Evolutionary conservation across 92 coral and sea anemone genomes (phyloP).

Genomic region (Palythoa caribaeorum): DNA sequence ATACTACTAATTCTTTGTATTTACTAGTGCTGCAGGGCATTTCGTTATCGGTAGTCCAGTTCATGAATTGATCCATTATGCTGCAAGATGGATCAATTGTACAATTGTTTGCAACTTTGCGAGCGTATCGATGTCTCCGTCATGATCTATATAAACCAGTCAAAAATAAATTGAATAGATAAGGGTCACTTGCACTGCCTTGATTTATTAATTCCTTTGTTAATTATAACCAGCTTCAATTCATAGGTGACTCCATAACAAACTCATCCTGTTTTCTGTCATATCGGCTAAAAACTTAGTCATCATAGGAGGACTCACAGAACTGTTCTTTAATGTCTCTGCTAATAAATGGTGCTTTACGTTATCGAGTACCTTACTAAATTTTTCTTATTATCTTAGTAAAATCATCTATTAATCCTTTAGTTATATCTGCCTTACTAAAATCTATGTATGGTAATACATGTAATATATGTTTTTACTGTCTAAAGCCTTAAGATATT

Average conservation of each 20-base stretch:
- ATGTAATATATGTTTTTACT: not conserved
- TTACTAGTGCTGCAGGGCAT: conserved; percentile 27
- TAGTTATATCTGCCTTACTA: too few species aligned
- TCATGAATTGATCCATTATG: conserved; percentile 35
- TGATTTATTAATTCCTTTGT: not conserved
- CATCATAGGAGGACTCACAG: not conserved
- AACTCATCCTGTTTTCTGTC: not conserved
- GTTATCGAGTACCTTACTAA: not conserved
- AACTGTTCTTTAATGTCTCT: not conserved
- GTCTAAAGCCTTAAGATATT: not conserved
- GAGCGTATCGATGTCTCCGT: conserved; percentile 22
- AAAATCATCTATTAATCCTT: too few species aligned
- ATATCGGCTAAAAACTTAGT: not conserved
- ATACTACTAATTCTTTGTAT: conserved; percentile 40
- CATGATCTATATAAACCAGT: conserved; percentile 27
- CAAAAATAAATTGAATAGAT: conserved; percentile 21
- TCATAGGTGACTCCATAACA: not conserved
- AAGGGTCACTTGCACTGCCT: conserved; percentile 27
- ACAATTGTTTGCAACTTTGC: conserved; percentile 36
- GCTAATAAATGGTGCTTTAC: not conserved
- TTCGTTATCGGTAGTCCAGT: conserved; percentile 33
- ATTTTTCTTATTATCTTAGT: too few species aligned
- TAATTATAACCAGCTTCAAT: not conserved
- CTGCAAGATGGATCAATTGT: conserved; percentile 21
- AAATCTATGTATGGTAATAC: too few species aligned